phyloP scores from a whole-genome alignment of 64 coral and sea anemone species.

The Stichodactyla helianthus region DNA sequence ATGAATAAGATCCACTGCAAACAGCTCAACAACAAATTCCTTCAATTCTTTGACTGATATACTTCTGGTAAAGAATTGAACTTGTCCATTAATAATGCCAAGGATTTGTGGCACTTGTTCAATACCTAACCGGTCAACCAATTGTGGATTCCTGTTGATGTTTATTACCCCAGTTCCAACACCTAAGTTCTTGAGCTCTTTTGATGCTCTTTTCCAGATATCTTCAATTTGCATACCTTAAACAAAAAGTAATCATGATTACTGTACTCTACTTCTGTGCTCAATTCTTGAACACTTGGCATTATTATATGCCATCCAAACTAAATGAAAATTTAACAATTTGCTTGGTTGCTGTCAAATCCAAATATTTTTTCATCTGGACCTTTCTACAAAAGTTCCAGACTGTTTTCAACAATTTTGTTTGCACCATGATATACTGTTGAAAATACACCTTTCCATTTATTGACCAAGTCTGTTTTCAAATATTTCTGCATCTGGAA shows the following conservation, averaged over 20 bases:
- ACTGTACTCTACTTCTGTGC: too few species aligned
- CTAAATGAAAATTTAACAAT: too few species aligned
- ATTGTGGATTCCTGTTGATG: slow-evolving; percentile 59
- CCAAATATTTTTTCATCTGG: too few species aligned
- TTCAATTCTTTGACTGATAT: slow-evolving; percentile 55
- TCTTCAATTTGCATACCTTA: slow-evolving; percentile 74
- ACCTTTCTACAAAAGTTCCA: too few species aligned
- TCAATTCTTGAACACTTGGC: too few species aligned
- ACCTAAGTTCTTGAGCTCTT: slow-evolving; percentile 63
- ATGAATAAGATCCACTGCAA: slow-evolving; percentile 50
- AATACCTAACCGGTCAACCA: slow-evolving; percentile 44
- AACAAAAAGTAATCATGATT: not conserved
- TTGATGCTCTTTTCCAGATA: slow-evolving; percentile 65
- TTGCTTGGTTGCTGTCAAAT: too few species aligned
- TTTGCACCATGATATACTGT: too few species aligned
- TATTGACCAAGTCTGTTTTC: too few species aligned
- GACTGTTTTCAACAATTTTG: too few species aligned
- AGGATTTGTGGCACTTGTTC: slow-evolving; percentile 72
- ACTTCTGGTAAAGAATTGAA: slow-evolving; percentile 48
- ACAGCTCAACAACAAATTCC: slow-evolving; percentile 57
- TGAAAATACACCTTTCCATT: too few species aligned
- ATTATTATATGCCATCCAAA: too few species aligned
- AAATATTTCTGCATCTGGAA: too few species aligned
- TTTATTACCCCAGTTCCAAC: slow-evolving; percentile 67
- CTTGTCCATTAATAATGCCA: slow-evolving; percentile 71